Percentiles rank a stretch among this genome's conserved stretches.
phyloP scores from a whole-genome alignment of 1,140 invertebrate species.

The Vanessa atalanta region DNA sequence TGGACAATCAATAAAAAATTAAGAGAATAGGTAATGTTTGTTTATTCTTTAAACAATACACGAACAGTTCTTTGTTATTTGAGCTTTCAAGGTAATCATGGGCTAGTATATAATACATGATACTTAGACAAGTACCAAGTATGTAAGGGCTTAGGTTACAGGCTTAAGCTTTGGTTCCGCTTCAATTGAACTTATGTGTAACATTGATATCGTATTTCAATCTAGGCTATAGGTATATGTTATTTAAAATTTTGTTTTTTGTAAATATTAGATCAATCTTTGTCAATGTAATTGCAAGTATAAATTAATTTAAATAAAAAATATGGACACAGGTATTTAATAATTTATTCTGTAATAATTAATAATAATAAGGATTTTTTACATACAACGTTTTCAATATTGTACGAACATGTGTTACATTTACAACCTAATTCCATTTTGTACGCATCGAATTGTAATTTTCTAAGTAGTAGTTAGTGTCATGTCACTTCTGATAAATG shows the following conservation, averaged over 20 bases:
- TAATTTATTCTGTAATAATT: too few relatives aligned
- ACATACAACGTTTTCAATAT: too few relatives aligned
- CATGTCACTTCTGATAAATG: too few relatives aligned
- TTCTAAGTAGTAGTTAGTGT: too few relatives aligned
- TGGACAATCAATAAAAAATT: background rate
- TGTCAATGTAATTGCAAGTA: too few relatives aligned
- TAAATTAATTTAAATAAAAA: too few relatives aligned
- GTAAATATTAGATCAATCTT: too few relatives aligned
- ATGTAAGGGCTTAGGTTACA: slow-evolving; percentile 21
- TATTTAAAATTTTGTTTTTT: background rate
- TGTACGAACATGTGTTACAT: too few relatives aligned
- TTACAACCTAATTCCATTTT: too few relatives aligned
- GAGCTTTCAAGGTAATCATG: slow-evolving; percentile 36
- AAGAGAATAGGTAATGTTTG: background rate
- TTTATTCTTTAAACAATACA: slow-evolving; percentile 8
- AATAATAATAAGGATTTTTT: too few relatives aligned
- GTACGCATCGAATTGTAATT: too few relatives aligned
- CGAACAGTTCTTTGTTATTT: slow-evolving; percentile 28
- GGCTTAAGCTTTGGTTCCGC: slow-evolving; percentile 17
- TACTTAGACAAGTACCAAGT: slow-evolving; percentile 1
- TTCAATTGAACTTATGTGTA: slow-evolving; percentile 19
- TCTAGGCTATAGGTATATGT: background rate
- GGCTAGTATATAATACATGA: slow-evolving; percentile 8
- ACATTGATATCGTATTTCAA: slow-evolving; percentile 21
- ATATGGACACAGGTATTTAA: too few relatives aligned